phyloP scores from a whole-genome alignment of 2,113 vertebrate species.

The Cinclus cinclus region DNA sequence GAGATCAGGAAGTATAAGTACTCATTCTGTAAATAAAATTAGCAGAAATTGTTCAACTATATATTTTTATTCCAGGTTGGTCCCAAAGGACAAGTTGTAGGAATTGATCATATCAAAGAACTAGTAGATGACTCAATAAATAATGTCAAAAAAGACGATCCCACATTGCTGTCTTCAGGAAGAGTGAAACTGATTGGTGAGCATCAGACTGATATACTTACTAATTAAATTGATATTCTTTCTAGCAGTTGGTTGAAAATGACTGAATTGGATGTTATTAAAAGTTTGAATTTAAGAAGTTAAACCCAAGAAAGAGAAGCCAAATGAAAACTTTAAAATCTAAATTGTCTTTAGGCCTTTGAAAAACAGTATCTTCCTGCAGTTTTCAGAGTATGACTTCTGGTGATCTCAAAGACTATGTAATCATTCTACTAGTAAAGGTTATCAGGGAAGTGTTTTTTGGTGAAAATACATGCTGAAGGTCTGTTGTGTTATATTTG shows the following conservation, averaged over 20 bases:
- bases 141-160: slow-evolving; percentile 97
- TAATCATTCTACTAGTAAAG: not conserved
- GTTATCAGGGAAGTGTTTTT: not conserved
- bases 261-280: not conserved
- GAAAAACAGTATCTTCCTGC: not conserved
- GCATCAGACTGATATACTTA: slow-evolving; percentile 61
- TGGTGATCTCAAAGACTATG: not conserved
- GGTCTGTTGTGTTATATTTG: not conserved
- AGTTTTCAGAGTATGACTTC: not conserved
- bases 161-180: slow-evolving; percentile 90
- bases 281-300: not conserved
- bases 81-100: slow-evolving; percentile 91
- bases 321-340: not conserved
- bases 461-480: not conserved
- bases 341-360: not conserved
- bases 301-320: not conserved
- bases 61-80: slow-evolving; percentile 87
- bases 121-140: slow-evolving; percentile 95
- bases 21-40: slow-evolving; percentile 11
- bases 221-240: slow-evolving; percentile 40
- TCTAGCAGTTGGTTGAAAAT: slow-evolving; percentile 38
- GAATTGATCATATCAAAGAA: slow-evolving; percentile 99
- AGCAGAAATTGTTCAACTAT: slow-evolving; percentile 45
- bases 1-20: slow-evolving; percentile 18
- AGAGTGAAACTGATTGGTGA: slow-evolving; percentile 91